Base-by-base conservation (phyloP, 2,797 vertebrate species). In the Antennarius maculatus region DNA sequence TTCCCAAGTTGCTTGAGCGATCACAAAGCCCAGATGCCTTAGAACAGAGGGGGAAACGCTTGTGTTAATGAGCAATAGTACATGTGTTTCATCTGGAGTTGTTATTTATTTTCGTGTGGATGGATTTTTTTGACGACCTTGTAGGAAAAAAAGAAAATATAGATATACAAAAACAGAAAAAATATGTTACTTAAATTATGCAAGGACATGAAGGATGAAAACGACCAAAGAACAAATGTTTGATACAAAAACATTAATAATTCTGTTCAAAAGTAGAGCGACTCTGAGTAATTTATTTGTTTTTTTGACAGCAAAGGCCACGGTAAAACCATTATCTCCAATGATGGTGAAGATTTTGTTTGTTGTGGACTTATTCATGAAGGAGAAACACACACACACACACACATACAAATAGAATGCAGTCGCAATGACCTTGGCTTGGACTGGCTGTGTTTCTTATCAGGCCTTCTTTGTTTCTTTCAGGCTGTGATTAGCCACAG, bases 191-290 rank as follows among this genome's bases (percentile, higher is more conserved):
- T 76, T 79, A 80, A 87, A 90, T 92, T 93, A 93, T 93, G 90
- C 91, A 93, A 92, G 80, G 84, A 91, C 72, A 87, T 87, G 84
- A 89, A 85, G 84, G 86, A 92, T 72, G 82, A 91, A 76, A 83
- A 91, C 74, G 91, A 94, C 93, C 94, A 94, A 94, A 94, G 93
- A 94, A 91, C 90, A 92, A 91, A 85, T 74, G 84, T 92, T 88
- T 89, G 76, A 87, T 84, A 85, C 80, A 75, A 91, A 81, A 78
- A 85, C 50, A 61, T 61, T 76, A 50, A 80, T 59, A 46, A 76
- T 80, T 86, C 61, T 74, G 64, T 85, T 85, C 52, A 54, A 72
- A 77, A 80, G 55, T 74, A 84, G 76, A 79, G 75, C 61, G 71
- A 77, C 54, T 56, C 73, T 73, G 65, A 68, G 54, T 83, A 83